These are phyloP conservation scores for Drosophila serrata DNA, from an alignment of 1,140 invertebrate genomes.

Conservation along the genomic window DNA sequence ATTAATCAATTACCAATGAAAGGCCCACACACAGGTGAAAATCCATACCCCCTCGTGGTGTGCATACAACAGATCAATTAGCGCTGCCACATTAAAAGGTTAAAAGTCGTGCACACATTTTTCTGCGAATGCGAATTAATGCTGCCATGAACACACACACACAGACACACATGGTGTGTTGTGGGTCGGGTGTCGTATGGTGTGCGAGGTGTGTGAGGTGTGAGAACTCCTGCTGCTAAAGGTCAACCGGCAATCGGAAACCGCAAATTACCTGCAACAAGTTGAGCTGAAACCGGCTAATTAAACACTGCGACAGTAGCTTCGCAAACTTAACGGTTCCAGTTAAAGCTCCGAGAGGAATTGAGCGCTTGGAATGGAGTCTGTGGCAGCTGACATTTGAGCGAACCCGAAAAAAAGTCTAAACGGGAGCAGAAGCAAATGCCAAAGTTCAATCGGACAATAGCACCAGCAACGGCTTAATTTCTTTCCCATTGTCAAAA, in stretches of 20 bases:
- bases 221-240: constrained; percentile 10
- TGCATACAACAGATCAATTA: constrained; percentile 67
- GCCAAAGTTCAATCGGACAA: constrained; percentile 57
- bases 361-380: constrained; percentile 15
- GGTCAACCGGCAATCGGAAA: constrained; percentile 40
- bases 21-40: constrained; percentile 3
- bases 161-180: not conserved
- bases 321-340: constrained; percentile 7
- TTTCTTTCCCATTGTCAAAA: not conserved
- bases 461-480: not conserved
- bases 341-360: constrained; percentile 22
- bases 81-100: constrained; percentile 28
- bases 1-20: constrained; percentile 4
- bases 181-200: not conserved
- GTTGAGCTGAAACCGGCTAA: constrained; percentile 30
- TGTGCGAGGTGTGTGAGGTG: not conserved
- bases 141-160: no score
- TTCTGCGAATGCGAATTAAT: constrained; percentile 3
- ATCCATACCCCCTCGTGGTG: not conserved
- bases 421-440: constrained; percentile 13
- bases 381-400: constrained; percentile 46
- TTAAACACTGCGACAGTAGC: constrained; percentile 26
- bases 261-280: constrained; percentile 44
- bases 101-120: constrained; percentile 17
- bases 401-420: not conserved